phyloP scores from a whole-genome alignment of 1,140 invertebrate species.

The Pachypsylla venusta region DNA sequence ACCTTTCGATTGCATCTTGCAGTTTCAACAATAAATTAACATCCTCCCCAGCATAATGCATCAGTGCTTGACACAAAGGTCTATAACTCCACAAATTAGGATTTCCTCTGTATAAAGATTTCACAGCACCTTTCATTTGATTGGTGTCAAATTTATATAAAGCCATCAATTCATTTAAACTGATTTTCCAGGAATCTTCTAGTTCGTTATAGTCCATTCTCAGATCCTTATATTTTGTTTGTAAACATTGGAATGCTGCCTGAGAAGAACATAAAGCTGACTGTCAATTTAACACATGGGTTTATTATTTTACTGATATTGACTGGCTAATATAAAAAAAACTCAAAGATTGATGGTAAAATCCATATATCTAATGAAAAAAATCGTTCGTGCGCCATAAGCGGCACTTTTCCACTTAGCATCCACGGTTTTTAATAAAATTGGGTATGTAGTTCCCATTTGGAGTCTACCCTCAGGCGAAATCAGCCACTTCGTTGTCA shows the following conservation, averaged over 20 bases:
- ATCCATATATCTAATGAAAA: too few relatives aligned
- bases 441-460: too few relatives aligned
- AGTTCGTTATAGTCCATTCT: not conserved
- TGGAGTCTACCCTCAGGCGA: too few relatives aligned
- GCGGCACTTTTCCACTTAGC: too few relatives aligned
- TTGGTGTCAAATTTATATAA: not conserved
- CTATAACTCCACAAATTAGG: constrained; percentile 1
- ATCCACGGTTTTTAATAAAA: too few relatives aligned
- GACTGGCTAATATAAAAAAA: too few relatives aligned
- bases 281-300: too few relatives aligned
- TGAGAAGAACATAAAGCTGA: too few relatives aligned
- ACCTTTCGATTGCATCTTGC: not conserved
- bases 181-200: not conserved
- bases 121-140: constrained; percentile 2
- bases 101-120: not conserved
- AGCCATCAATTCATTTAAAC: not conserved
- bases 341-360: too few relatives aligned
- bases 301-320: too few relatives aligned
- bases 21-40: not conserved
- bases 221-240: not conserved
- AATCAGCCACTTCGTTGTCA: too few relatives aligned
- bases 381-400: too few relatives aligned
- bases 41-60: not conserved
- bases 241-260: not conserved
- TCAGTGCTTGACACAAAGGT: not conserved